Percentiles rank a stretch among this genome's conserved stretches.
phyloP scores from a whole-genome alignment of 2,888 invertebrate genomes.

The Azorinus chamasolen region DNA sequence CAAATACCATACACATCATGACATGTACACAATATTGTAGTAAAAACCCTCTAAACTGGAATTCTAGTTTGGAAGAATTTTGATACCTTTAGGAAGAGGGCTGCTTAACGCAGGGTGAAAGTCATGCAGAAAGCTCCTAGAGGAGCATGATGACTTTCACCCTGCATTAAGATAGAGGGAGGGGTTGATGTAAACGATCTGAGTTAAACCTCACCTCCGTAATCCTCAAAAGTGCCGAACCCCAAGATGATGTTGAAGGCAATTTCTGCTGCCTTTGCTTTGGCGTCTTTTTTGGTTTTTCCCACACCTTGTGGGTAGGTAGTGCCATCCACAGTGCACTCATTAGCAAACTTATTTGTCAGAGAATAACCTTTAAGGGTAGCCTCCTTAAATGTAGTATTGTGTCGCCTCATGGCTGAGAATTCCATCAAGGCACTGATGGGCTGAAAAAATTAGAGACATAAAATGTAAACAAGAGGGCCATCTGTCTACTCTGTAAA shows the following conservation, averaged over 20 bases:
- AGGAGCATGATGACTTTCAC: no score
- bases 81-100: no score
- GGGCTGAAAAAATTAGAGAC: conserved; percentile 59
- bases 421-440: conserved; percentile 81
- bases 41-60: no score
- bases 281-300: conserved; percentile 84
- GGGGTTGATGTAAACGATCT: no score
- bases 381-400: conserved; percentile 73
- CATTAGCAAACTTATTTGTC: conserved; percentile 75
- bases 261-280: conserved; percentile 78
- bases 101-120: no score
- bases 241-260: conserved; percentile 79
- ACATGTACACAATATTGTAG: no score
- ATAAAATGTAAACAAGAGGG: neutral
- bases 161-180: no score
- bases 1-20: no score
- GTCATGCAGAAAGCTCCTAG: no score
- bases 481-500: neutral
- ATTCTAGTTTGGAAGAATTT: no score
- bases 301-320: conserved; percentile 80
- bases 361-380: conserved; percentile 64
- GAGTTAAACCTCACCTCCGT: conserved; percentile 7
- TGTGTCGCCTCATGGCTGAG: conserved; percentile 66
- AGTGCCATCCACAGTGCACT: conserved; percentile 75
- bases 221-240: conserved; percentile 43